Conservation (phyloP, 2,113 vertebrate genomes). For the Caracal caracal region DNA sequence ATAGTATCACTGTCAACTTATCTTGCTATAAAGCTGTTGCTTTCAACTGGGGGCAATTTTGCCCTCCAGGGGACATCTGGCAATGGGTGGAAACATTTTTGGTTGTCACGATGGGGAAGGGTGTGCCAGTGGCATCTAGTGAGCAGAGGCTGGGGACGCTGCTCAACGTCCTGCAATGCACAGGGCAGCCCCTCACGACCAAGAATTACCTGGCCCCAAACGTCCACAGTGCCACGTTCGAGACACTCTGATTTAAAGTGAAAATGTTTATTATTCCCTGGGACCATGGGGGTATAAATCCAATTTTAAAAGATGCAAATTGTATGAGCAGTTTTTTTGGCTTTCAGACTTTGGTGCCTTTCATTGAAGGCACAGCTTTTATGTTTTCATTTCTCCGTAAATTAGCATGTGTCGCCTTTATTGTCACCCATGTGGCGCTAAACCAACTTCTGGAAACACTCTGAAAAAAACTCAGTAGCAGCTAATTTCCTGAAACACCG, state of each 20-base stretch:
- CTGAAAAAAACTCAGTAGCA: conserved; percentile 34
- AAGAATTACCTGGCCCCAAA: conserved; percentile 2
- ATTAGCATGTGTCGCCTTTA: conserved; percentile 21
- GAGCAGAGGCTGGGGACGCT: not conserved
- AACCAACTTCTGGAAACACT: conserved; percentile 52
- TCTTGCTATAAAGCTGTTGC: conserved; percentile 12
- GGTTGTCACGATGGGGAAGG: not conserved
- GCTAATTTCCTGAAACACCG: conserved; percentile 43
- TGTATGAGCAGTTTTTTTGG: conserved; percentile 48
- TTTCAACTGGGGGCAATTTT: not conserved
- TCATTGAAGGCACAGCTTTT: not conserved
- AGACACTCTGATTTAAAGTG: conserved; percentile 44
- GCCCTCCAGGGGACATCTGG: not conserved
- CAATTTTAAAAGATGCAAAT: conserved; percentile 25
- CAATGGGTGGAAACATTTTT: not conserved
- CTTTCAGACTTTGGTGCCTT: conserved; percentile 15
- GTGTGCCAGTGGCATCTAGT: not conserved
- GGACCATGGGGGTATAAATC: not conserved
- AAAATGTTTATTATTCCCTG: conserved; percentile 41
- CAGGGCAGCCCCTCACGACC: not conserved
- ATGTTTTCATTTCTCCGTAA: conserved; percentile 32
- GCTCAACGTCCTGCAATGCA: not conserved
- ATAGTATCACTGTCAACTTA: conserved; percentile 62
- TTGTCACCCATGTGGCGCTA: conserved; percentile 26
- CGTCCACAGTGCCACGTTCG: not conserved